phyloP scores from a whole-genome alignment of 1,140 invertebrate species.

The Trialeurodes vaporariorum region DNA sequence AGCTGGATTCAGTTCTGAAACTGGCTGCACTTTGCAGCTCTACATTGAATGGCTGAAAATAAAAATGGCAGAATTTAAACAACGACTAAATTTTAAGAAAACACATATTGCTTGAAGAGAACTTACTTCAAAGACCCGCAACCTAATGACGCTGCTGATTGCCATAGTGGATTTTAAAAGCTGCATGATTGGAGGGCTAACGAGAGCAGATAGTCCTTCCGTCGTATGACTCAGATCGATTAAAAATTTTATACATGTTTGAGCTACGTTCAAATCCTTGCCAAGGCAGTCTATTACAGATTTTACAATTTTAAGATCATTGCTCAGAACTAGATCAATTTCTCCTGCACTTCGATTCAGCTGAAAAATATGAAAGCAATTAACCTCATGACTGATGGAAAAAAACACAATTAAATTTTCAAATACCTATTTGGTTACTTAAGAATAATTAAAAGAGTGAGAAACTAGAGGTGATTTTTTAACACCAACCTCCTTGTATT shows the following conservation, averaged over 20 bases:
- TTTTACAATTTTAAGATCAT: neutral
- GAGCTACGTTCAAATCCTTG: neutral
- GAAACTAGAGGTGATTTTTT: no score
- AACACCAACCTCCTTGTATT: no score
- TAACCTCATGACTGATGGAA: neutral
- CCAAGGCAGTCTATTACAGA: neutral
- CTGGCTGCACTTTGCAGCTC: no score
- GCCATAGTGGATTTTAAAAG: neutral
- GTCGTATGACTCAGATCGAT: neutral
- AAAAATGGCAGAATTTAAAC: no score
- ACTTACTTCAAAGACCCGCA: neutral
- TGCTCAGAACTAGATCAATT: neutral
- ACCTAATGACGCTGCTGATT: neutral
- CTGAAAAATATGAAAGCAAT: no score
- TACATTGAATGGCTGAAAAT: no score
- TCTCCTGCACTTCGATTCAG: neutral
- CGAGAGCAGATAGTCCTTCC: neutral
- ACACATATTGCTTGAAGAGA: no score
- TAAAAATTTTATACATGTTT: neutral
- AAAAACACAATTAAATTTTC: neutral
- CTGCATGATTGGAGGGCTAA: neutral
- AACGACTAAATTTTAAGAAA: no score
- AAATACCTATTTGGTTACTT: neutral
- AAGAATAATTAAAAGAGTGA: no score
- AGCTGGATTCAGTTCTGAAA: no score